phyloP scores from a whole-genome alignment of 2,888 invertebrate genomes.

The Drosophila subquinaria region DNA sequence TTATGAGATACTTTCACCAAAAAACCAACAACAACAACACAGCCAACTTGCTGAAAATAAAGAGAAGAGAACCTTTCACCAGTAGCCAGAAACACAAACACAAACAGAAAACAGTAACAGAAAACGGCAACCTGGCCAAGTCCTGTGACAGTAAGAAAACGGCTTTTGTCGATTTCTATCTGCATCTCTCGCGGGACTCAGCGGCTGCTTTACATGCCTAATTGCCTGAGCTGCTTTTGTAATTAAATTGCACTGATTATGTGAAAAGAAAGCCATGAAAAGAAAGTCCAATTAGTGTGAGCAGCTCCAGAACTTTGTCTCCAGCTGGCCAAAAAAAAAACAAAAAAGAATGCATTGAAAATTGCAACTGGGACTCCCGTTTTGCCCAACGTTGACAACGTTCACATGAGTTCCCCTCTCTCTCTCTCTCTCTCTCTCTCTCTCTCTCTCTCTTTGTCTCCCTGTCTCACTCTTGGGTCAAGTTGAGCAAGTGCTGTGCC shows the following conservation, averaged over 20 bases:
- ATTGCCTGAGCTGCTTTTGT: constrained; percentile 67
- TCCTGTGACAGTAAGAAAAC: constrained; percentile 50
- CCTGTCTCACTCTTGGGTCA: constrained; percentile 56
- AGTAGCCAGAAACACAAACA: constrained; percentile 18
- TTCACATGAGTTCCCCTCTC: constrained; percentile 51
- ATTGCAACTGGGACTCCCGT: constrained; percentile 37
- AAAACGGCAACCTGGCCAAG: constrained; percentile 24
- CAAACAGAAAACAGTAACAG: background rate
- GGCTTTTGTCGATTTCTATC: constrained; percentile 56
- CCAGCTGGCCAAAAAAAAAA: constrained; percentile 27
- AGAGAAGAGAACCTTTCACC: constrained; percentile 49
- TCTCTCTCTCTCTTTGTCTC: constrained; percentile 4
- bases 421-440: constrained; percentile 16
- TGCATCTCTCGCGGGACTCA: constrained; percentile 22
- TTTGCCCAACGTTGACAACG: constrained; percentile 64
- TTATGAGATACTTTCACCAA: constrained; percentile 80
- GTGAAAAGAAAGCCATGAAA: constrained; percentile 59
- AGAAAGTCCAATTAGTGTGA: constrained; percentile 75
- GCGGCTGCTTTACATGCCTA: constrained; percentile 76
- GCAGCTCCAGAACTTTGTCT: constrained; percentile 44
- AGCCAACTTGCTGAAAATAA: constrained; percentile 1
- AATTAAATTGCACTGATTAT: constrained; percentile 79
- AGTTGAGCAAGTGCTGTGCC: constrained; percentile 75
- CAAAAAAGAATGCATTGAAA: constrained; percentile 26
- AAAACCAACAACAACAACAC: constrained; percentile 37